Percentiles rank a stretch among this genome's conserved stretches.
These are phyloP conservation scores for Cyprinodon variegatus DNA, from an alignment of 2,113 vertebrate genomes.

Conservation along the genomic window DNA sequence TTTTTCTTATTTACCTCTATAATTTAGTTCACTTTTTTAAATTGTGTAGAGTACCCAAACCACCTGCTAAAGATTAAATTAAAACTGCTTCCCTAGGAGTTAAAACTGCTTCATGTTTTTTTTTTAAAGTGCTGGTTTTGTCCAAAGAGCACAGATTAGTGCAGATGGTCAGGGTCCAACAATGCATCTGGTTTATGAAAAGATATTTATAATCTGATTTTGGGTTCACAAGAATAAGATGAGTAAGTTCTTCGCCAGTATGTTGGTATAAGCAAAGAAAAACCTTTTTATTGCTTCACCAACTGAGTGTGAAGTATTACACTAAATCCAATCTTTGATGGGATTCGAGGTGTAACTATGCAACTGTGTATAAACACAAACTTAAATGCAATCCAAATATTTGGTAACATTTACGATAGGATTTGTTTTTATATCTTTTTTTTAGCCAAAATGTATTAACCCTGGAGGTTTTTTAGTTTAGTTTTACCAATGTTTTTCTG, in stretches of 20 bases:
- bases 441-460: too few relatives aligned
- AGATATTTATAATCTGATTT: not conserved
- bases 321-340: not conserved
- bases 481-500: too few relatives aligned
- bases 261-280: not conserved
- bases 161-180: not conserved
- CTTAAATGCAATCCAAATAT: too few relatives aligned
- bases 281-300: not conserved
- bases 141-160: not conserved
- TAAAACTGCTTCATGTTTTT: too few relatives aligned
- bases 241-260: not conserved
- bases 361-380: too few relatives aligned
- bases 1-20: constrained; percentile 20
- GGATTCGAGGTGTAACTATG: too few relatives aligned
- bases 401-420: too few relatives aligned
- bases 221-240: not conserved
- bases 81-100: too few relatives aligned
- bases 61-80: not conserved
- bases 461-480: too few relatives aligned
- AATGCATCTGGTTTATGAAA: not conserved
- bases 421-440: too few relatives aligned
- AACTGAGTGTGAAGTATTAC: not conserved
- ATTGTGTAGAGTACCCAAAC: not conserved
- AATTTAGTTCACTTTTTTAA: not conserved
- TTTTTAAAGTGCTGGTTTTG: not conserved